A percentile compares a stretch with the other conserved stretches of the same genome.
Evolutionary conservation across 2,797 vertebrate genomes (phyloP).

Genomic region (Lepus townsendii): DNA sequence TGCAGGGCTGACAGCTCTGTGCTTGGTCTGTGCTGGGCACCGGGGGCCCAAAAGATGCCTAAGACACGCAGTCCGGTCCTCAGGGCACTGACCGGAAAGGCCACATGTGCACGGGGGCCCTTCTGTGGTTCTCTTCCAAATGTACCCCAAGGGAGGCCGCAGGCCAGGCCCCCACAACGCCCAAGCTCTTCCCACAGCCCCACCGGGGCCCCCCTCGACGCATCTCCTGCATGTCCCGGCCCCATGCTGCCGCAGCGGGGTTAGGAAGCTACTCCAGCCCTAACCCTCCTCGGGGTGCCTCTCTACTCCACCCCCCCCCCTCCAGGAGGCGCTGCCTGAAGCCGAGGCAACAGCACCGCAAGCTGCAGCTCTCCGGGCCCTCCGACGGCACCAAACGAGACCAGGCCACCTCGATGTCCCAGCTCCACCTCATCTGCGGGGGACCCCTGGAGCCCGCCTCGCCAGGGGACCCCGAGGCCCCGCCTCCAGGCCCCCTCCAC

Average conservation of each 20-base stretch:
- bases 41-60: not conserved
- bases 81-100: not conserved
- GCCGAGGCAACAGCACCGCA: slow-evolving; percentile 95
- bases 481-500: slow-evolving; percentile 89
- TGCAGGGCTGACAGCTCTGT: not conserved
- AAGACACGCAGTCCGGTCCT: not conserved
- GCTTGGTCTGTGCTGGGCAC: not conserved
- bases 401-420: slow-evolving; percentile 97
- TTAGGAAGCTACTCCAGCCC: not conserved
- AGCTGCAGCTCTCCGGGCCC: slow-evolving; percentile 91
- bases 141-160: not conserved
- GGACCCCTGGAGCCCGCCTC: slow-evolving; percentile 93
- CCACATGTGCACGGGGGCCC: not conserved
- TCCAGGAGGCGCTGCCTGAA: slow-evolving; percentile 96
- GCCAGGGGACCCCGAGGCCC: slow-evolving; percentile 91
- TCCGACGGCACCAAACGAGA: slow-evolving; percentile 93
- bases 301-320: not conserved
- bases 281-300: not conserved
- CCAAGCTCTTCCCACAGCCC: not conserved
- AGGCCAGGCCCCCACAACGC: not conserved
- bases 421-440: slow-evolving; percentile 96
- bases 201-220: not conserved
- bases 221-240: not conserved
- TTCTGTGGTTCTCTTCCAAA: not conserved
- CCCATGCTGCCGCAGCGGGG: not conserved